These are phyloP conservation scores for Dolichomitus sp. DNA, from an alignment of 2,888 invertebrate species.

Conservation along the genomic window DNA sequence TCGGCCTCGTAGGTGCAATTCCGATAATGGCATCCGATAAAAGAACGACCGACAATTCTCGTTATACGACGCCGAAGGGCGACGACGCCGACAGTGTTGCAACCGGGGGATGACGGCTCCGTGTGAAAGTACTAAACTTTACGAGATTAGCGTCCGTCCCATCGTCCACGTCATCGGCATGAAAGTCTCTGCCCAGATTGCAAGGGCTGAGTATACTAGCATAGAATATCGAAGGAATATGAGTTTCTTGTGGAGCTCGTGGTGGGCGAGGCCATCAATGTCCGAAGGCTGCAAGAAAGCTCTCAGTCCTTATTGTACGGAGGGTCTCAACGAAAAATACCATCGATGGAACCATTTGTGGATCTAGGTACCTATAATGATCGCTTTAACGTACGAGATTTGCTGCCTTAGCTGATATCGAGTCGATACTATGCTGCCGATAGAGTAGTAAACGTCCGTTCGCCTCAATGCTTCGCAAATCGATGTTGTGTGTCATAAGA, in stretches of 20 bases:
- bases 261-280: background rate
- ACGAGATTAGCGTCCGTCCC: slow-evolving; percentile 43
- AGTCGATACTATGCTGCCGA: background rate
- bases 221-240: slow-evolving; percentile 2
- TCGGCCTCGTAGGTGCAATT: slow-evolving; percentile 48
- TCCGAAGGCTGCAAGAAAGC: background rate
- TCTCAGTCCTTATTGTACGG: background rate
- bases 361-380: slow-evolving; percentile 7
- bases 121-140: slow-evolving; percentile 40
- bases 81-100: slow-evolving; percentile 19
- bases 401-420: background rate
- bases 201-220: background rate
- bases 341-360: background rate
- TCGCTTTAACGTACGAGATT: background rate
- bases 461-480: background rate
- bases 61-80: slow-evolving; percentile 31
- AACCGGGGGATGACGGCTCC: slow-evolving; percentile 13
- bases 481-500: background rate
- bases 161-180: slow-evolving; percentile 29
- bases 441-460: background rate
- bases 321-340: background rate
- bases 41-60: slow-evolving; percentile 34
- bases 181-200: slow-evolving; percentile 10
- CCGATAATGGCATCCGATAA: slow-evolving; percentile 57
- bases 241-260: slow-evolving; percentile 1